phyloP scores from a whole-genome alignment of 2,888 invertebrate species.

The Ochropleura leucogaster region DNA sequence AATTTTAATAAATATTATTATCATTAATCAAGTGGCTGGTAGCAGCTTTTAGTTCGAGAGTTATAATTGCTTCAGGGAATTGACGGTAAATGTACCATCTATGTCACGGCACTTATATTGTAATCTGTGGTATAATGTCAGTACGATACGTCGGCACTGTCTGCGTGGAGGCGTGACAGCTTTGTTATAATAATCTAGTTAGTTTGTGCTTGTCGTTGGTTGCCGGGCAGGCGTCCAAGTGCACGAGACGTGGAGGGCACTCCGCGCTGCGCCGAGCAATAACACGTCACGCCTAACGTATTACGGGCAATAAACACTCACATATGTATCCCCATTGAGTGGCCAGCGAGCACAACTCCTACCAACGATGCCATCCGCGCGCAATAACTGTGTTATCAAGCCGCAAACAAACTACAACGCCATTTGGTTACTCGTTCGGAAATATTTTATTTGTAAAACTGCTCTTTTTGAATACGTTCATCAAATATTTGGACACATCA shows the following conservation, averaged over 20 bases:
- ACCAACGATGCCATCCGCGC: background rate
- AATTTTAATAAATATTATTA: constrained; percentile 18
- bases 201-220: background rate
- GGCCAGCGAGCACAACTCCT: background rate
- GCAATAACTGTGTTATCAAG: constrained; percentile 19
- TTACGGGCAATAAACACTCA: constrained; percentile 35
- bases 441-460: constrained; percentile 23
- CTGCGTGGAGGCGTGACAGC: background rate
- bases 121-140: background rate
- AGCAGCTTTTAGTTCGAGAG: background rate
- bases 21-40: background rate
- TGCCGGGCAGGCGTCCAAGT: constrained; percentile 41
- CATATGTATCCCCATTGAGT: constrained; percentile 2
- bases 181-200: constrained; percentile 15
- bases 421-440: constrained; percentile 21
- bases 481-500: constrained; percentile 30
- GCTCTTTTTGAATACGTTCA: constrained; percentile 41
- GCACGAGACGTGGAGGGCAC: constrained; percentile 10
- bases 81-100: background rate
- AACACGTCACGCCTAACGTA: constrained; percentile 38
- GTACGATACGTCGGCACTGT: background rate
- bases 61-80: background rate
- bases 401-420: constrained; percentile 11
- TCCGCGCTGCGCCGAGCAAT: constrained; percentile 18
- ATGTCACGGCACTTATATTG: background rate